phyloP scores from a whole-genome alignment of 1,140 invertebrate genomes.

The Tachypleus tridentatus region DNA sequence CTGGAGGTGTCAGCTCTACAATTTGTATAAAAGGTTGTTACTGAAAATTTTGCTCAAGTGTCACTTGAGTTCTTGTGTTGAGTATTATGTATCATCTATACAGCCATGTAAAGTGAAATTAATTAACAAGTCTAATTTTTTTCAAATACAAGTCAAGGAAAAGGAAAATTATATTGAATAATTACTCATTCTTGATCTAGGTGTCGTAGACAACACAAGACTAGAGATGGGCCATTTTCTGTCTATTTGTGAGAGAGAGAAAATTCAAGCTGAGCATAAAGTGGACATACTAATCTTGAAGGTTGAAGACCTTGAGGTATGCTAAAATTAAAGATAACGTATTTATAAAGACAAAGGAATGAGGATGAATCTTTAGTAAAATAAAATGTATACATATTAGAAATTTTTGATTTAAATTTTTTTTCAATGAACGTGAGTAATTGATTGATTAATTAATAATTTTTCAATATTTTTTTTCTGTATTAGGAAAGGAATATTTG shows the following conservation, averaged over 20 bases:
- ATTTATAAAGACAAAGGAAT: not conserved
- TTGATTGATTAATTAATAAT: too few species aligned
- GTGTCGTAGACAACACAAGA: constrained; percentile 18
- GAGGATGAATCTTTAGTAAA: not conserved
- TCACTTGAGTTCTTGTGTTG: too few species aligned
- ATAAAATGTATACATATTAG: not conserved
- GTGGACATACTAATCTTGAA: constrained; percentile 25
- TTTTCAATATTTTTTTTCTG: too few species aligned
- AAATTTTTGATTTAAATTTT: not conserved
- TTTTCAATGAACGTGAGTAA: too few species aligned
- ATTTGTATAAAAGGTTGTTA: too few species aligned
- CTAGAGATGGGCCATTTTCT: constrained; percentile 17
- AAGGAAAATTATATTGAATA: not conserved
- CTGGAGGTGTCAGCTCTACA: too few species aligned
- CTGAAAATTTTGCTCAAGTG: too few species aligned
- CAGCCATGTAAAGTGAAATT: too few species aligned
- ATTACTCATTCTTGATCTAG: constrained; percentile 9
- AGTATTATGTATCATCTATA: too few species aligned
- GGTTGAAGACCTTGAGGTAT: constrained; percentile 27
- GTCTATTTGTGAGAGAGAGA: constrained; percentile 21
- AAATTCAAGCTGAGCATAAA: constrained; percentile 25
- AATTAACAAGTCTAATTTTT: too few species aligned
- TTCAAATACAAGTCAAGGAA: too few species aligned
- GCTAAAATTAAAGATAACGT: not conserved
- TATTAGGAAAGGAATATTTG: too few species aligned